phyloP scores from a whole-genome alignment of 2,113 vertebrate genomes.

The Spea bombifrons region DNA sequence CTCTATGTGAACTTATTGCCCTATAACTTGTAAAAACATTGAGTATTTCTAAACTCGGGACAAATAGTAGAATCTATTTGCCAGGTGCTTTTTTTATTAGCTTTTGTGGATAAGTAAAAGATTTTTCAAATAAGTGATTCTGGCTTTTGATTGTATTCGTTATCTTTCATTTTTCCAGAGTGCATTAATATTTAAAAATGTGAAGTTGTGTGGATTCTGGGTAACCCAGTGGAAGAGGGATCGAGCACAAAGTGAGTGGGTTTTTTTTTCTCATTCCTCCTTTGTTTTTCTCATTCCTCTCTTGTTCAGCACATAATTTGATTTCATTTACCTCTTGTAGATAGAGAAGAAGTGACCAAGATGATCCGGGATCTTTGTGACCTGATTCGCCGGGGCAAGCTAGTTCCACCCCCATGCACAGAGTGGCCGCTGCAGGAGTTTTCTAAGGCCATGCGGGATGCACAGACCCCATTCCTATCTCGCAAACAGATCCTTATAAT shows the following conservation, averaged over 20 bases:
- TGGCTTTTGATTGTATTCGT: not conserved
- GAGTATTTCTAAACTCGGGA: no score
- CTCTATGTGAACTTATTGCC: no score
- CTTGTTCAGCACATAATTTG: not conserved
- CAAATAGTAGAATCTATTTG: no score
- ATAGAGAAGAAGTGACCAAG: slow-evolving; percentile 51
- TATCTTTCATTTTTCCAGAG: slow-evolving; percentile 65
- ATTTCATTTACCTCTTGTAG: slow-evolving; percentile 52
- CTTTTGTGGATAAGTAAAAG: no score
- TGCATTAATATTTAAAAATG: slow-evolving; percentile 87
- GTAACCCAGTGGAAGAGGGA: slow-evolving; percentile 87
- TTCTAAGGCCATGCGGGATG: slow-evolving; percentile 67
- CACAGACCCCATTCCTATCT: slow-evolving; percentile 79
- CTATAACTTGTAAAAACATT: no score
- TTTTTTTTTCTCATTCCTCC: not conserved
- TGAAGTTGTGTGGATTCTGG: slow-evolving; percentile 89
- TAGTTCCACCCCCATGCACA: slow-evolving; percentile 69
- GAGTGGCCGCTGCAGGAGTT: slow-evolving; percentile 76
- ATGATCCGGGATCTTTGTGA: slow-evolving; percentile 80
- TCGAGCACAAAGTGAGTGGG: slow-evolving; percentile 70
- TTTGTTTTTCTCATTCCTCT: not conserved
- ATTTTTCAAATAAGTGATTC: no score
- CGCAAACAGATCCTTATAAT: slow-evolving; percentile 86
- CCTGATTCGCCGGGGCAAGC: slow-evolving; percentile 75
- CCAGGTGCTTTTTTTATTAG: no score